Evolutionary conservation across 1,140 invertebrate species (phyloP).

Genomic region (Hypsibius dujardini): DNA sequence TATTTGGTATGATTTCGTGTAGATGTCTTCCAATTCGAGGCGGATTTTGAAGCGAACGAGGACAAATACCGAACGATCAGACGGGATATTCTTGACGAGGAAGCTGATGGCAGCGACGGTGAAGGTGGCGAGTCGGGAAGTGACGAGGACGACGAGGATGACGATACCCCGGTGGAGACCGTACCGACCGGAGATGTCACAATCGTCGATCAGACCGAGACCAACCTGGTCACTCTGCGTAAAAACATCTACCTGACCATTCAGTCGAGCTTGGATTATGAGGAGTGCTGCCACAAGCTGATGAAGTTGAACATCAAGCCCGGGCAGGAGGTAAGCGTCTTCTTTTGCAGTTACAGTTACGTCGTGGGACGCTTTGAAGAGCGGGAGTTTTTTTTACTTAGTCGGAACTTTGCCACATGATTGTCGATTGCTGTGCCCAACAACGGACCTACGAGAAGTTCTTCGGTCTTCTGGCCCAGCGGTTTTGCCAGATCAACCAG

Average conservation of each 20-base stretch:
- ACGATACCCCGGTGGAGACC: conserved; percentile 22
- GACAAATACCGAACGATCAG: conserved; percentile 83
- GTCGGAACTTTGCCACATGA: conserved; percentile 90
- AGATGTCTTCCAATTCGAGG: conserved; percentile 94
- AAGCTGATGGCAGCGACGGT: conserved; percentile 37
- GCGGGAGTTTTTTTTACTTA: conserved; percentile 27
- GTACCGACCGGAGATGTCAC: conserved; percentile 24
- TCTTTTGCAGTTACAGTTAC: conserved; percentile 16
- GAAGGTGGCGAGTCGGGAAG: conserved; percentile 45
- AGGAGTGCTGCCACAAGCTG: conserved; percentile 95
- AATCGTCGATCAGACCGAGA: conserved; percentile 93
- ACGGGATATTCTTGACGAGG: conserved; percentile 53
- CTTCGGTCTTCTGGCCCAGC: conserved; percentile 74
- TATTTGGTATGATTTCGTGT: conserved; percentile 29
- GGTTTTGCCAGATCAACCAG: conserved; percentile 78
- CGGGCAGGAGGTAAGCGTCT: conserved; percentile 34
- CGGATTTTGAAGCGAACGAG: conserved; percentile 76
- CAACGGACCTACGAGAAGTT: conserved; percentile 97
- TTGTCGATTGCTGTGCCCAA: conserved; percentile 94
- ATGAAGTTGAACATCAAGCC: conserved; percentile 89
- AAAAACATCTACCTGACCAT: conserved; percentile 94
- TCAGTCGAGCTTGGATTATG: conserved; percentile 91
- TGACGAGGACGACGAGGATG: conserved; percentile 39
- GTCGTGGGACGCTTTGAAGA: background rate
- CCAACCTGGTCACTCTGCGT: conserved; percentile 75